Conservation (phyloP, 2,113 vertebrate species). For the Tympanuchus pallidicinctus region DNA sequence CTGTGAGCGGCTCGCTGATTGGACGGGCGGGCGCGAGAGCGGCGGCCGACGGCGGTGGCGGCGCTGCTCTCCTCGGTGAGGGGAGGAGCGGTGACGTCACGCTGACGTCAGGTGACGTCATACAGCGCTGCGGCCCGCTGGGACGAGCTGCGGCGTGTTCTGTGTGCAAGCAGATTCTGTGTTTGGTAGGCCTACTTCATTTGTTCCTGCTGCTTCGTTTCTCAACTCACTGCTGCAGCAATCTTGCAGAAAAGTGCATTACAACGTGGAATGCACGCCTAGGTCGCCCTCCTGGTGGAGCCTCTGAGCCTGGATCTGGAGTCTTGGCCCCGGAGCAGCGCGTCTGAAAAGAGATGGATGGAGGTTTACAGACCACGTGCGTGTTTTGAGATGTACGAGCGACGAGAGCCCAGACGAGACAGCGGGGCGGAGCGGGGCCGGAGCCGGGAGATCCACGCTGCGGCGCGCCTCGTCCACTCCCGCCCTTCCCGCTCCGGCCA, state of each 20-base stretch:
- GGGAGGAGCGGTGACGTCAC: fast-evolving
- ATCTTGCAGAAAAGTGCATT: neutral
- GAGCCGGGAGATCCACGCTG: no score
- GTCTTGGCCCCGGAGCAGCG: neutral
- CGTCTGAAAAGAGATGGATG: fast-evolving
- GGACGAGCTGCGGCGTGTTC: neutral
- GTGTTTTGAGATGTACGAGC: no score
- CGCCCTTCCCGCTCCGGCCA: no score
- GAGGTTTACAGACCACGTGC: no score
- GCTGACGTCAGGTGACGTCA: fast-evolving
- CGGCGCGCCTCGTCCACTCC: no score
- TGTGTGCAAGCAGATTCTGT: neutral
- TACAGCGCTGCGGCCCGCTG: fast-evolving
- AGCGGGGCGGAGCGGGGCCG: no score
- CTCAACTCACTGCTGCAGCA: neutral
- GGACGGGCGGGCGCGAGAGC: neutral
- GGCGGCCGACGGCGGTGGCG: fast-evolving
- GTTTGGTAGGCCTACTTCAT: neutral
- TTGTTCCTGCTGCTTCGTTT: neutral
- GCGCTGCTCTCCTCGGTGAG: fast-evolving
- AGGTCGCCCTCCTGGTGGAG: neutral
- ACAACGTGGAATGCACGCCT: neutral
- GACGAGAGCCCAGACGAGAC: no score
- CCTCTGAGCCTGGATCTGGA: neutral
- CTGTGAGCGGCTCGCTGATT: neutral